Conservation (phyloP, 2,113 vertebrate species). For the Carassius auratus region DNA sequence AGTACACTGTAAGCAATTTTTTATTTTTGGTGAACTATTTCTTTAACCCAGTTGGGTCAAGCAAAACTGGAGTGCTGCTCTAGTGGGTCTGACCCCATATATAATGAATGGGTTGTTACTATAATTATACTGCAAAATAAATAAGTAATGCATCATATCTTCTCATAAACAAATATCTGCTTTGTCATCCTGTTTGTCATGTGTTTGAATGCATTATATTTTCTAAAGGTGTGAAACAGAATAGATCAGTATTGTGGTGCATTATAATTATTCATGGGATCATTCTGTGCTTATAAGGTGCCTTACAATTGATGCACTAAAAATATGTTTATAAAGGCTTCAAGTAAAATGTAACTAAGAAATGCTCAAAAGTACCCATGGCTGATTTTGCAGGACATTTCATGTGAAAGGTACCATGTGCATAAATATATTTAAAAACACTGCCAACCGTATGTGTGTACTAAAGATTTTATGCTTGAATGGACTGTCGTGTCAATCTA, state of each 20-base stretch:
- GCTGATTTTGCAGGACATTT: background rate
- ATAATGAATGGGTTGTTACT: background rate
- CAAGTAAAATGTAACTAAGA: background rate
- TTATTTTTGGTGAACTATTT: too few species aligned
- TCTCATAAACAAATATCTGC: too few species aligned
- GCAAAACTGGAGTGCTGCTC: background rate
- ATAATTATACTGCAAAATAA: background rate
- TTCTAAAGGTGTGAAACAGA: too few species aligned
- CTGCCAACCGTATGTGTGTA: background rate
- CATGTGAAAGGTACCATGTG: background rate
- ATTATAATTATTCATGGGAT: too few species aligned
- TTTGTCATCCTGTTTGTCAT: too few species aligned
- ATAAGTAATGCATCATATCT: background rate
- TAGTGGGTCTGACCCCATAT: background rate
- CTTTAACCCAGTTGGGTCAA: background rate
- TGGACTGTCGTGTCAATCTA: background rate
- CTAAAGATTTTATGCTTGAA: background rate
- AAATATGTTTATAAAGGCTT: too few species aligned
- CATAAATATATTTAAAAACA: background rate
- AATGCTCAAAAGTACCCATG: background rate
- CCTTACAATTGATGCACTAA: too few species aligned
- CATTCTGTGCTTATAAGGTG: too few species aligned
- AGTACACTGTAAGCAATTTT: too few species aligned
- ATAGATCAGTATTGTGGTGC: too few species aligned
- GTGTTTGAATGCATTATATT: too few species aligned